A percentile compares a stretch with the other conserved stretches of the same genome.
These are phyloP conservation scores for Suncus etruscus DNA, from an alignment of 2,113 vertebrate species.

Conservation along the genomic window DNA sequence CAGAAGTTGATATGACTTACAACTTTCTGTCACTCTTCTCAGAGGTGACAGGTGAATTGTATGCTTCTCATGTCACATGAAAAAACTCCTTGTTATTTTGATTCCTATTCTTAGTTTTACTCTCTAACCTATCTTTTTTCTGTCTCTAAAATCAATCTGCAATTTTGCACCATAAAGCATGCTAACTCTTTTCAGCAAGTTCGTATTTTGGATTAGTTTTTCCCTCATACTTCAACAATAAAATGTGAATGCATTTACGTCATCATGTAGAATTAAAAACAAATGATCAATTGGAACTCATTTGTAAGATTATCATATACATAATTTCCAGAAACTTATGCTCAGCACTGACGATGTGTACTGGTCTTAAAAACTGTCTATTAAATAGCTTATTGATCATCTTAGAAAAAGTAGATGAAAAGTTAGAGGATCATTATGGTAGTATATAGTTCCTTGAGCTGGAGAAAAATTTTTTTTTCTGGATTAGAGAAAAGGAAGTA, in stretches of 20 bases:
- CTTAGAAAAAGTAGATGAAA: conserved; percentile 11
- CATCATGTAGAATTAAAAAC: conserved; percentile 71
- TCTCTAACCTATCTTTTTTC: background rate
- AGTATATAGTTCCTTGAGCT: background rate
- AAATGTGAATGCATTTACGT: conserved; percentile 17
- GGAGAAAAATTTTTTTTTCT: background rate
- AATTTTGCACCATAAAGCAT: conserved; percentile 38
- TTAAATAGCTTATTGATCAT: conserved; percentile 61
- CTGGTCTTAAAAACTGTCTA: conserved; percentile 78
- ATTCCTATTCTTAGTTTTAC: conserved; percentile 40
- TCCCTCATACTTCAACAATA: conserved; percentile 37
- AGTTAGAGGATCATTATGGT: background rate
- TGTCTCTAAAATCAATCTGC: conserved; percentile 47
- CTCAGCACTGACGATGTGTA: conserved; percentile 72
- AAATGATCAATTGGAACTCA: conserved; percentile 83
- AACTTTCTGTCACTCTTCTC: conserved; percentile 56
- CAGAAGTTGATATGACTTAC: conserved; percentile 58
- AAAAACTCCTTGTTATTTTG: conserved; percentile 71
- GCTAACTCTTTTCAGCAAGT: background rate
- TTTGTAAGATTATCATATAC: conserved; percentile 78
- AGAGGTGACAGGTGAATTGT: conserved; percentile 50
- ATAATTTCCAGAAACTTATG: conserved; percentile 80
- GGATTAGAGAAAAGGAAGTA: background rate
- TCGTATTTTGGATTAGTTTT: background rate
- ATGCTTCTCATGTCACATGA: conserved; percentile 21